Base-by-base conservation (phyloP, 1,140 invertebrate species). In the Euura saliciscinereae region DNA sequence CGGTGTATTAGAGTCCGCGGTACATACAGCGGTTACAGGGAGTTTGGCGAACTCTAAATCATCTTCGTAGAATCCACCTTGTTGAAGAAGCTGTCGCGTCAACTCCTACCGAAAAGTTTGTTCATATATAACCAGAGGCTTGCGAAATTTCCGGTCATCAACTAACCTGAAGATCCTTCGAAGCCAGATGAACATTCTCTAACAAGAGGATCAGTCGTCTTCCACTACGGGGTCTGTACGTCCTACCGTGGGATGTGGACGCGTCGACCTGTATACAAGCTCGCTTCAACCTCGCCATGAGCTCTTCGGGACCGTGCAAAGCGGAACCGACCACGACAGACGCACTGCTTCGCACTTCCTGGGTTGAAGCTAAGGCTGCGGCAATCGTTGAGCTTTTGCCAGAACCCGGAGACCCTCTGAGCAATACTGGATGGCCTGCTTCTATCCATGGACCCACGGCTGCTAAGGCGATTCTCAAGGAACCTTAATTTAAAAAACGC, bases 31-130 rank as follows among this genome's bases (percentile, higher is more conserved):
- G 0, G 80, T 83, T 59, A 87, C 13, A 0, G 85, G 80, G n/a
- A 87, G 73, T 80, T 75, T 84, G 0, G 86, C 85, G 69, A 87
- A 88, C 77, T 84, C 85, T 7, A 87, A 73, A 73, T 88, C 86
- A 0, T 87, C 83, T 68, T 88, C 86, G 70, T 87, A 81, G 66
- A 87, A 87, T 71, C 86, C 85, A 43, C 80, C 79, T 74, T 87
- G 85, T 72, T 86, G 83, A 28, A 88, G 73, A 3, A 88, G 67
- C 66, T 87, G 79, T 5, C 86, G 78, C 7, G 86, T 44, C 1
- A 87, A 71, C 78, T 87, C 86, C 83, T 87, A 68, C 28, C 5
- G 68, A n/a, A 59, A n/a, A n/a, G n/a, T n/a, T n/a, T n/a, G n/a
- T 72, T 68, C 69, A 68, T 66, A 65, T 11, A 28, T 66, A 10